phyloP scores from a whole-genome alignment of 1,140 invertebrate species.

The Bombyx mori region DNA sequence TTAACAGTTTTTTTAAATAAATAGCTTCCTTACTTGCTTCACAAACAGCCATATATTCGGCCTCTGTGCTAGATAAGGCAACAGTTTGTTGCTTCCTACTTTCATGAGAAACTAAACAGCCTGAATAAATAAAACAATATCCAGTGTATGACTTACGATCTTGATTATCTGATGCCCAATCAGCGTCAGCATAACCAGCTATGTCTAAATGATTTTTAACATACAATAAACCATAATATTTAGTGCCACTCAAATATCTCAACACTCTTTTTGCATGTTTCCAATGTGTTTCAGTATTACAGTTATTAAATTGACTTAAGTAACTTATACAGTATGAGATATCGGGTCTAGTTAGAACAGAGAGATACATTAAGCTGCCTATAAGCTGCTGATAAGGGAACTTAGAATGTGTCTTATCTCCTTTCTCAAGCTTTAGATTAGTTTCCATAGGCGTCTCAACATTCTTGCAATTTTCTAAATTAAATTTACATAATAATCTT shows the following conservation, averaged over 20 bases:
- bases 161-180: slow-evolving; percentile 13
- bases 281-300: slow-evolving; percentile 8
- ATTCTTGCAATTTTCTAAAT: slow-evolving; percentile 9
- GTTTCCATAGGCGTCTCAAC: slow-evolving; percentile 9
- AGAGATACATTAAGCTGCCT: slow-evolving; percentile 8
- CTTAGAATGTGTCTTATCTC: slow-evolving; percentile 1
- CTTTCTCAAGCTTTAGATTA: slow-evolving; percentile 8
- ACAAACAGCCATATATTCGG: slow-evolving; percentile 5
- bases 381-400: slow-evolving; percentile 11
- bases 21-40: slow-evolving; percentile 8
- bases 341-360: slow-evolving; percentile 11
- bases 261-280: slow-evolving; percentile 15
- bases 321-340: slow-evolving; percentile 10
- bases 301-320: slow-evolving; percentile 14
- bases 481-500: slow-evolving; percentile 8
- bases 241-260: slow-evolving; percentile 15
- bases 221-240: slow-evolving; percentile 14
- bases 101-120: slow-evolving; percentile 13
- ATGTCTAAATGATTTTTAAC: slow-evolving; percentile 14
- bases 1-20: slow-evolving; percentile 8
- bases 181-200: slow-evolving; percentile 14
- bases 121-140: slow-evolving; percentile 17
- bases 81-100: slow-evolving; percentile 8
- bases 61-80: slow-evolving; percentile 1
- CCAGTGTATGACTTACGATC: slow-evolving; percentile 18